Evolutionary conservation across 2,888 invertebrate species (phyloP).

Genomic region (Steromphala cineraria): DNA sequence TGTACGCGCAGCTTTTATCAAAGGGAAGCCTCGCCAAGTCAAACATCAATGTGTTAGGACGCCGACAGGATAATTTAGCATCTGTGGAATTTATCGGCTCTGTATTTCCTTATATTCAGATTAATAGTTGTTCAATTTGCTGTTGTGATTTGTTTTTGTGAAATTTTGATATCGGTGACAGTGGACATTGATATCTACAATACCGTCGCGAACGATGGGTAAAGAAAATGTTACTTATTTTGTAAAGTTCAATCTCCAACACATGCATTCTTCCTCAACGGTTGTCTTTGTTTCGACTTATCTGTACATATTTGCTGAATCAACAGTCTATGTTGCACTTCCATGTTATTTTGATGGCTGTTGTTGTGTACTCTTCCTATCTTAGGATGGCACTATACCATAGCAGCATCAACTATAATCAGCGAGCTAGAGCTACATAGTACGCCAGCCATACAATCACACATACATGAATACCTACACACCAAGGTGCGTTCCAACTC

Average conservation of each 20-base stretch:
- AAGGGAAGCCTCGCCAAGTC: too few relatives aligned
- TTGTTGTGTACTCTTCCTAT: conserved; percentile 4
- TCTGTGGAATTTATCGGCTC: not conserved
- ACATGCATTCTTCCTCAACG: conserved; percentile 1
- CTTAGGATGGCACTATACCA: not conserved
- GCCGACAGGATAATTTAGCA: not conserved
- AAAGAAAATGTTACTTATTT: not conserved
- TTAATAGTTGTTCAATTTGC: not conserved
- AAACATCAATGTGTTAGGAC: not conserved
- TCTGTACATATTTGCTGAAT: not conserved
- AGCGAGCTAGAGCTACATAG: not conserved
- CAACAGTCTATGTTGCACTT: conserved; percentile 1
- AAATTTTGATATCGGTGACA: not conserved
- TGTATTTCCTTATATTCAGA: conserved; percentile 11
- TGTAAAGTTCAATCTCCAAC: not conserved
- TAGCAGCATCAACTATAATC: not conserved
- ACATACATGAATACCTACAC: not conserved
- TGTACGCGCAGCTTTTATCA: too few relatives aligned
- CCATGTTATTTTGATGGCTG: not conserved
- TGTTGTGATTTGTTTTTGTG: not conserved
- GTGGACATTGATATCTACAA: not conserved
- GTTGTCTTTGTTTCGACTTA: not conserved
- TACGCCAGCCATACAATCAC: not conserved
- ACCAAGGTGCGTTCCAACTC: not conserved
- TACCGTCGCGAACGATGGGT: not conserved